A percentile compares a stretch with the other conserved stretches of the same genome.
Conservation (phyloP, 2,888 invertebrate genomes). For the Scelioninae gen. 1 region DNA sequence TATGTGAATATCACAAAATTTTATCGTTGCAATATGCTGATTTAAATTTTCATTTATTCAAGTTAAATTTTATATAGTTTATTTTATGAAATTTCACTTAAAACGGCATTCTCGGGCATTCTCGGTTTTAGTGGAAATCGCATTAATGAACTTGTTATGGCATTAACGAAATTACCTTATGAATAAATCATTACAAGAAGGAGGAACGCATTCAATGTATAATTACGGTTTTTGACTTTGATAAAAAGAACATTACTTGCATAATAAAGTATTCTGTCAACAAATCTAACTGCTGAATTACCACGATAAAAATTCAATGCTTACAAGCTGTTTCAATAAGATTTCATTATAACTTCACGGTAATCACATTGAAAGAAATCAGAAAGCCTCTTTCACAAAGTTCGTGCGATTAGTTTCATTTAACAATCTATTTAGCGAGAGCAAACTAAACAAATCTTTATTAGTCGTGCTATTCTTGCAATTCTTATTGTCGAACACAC, state of each 20-base stretch:
- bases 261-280: slow-evolving; percentile 3
- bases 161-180: slow-evolving; percentile 63
- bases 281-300: slow-evolving; percentile 39
- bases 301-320: slow-evolving; percentile 20
- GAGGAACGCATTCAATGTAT: slow-evolving; percentile 41
- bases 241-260: slow-evolving; percentile 44
- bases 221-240: slow-evolving; percentile 49
- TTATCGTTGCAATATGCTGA: too few species aligned
- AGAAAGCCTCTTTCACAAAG: too few species aligned
- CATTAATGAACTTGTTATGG: slow-evolving; percentile 62
- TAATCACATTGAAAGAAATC: too few species aligned
- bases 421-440: slow-evolving; percentile 17
- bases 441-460: slow-evolving; percentile 20
- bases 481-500: slow-evolving; percentile 11
- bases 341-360: too few species aligned
- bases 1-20: too few species aligned
- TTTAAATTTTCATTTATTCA: too few species aligned
- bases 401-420: slow-evolving; percentile 33
- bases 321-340: too few species aligned
- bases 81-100: slow-evolving; percentile 13
- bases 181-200: slow-evolving; percentile 62
- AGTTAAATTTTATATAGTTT: background rate
- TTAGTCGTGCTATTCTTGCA: too few species aligned
- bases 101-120: slow-evolving; percentile 11
- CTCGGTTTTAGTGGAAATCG: slow-evolving; percentile 30